Evolutionary conservation across 1,140 invertebrate genomes (phyloP).

Genomic region (Uloborus diversus): DNA sequence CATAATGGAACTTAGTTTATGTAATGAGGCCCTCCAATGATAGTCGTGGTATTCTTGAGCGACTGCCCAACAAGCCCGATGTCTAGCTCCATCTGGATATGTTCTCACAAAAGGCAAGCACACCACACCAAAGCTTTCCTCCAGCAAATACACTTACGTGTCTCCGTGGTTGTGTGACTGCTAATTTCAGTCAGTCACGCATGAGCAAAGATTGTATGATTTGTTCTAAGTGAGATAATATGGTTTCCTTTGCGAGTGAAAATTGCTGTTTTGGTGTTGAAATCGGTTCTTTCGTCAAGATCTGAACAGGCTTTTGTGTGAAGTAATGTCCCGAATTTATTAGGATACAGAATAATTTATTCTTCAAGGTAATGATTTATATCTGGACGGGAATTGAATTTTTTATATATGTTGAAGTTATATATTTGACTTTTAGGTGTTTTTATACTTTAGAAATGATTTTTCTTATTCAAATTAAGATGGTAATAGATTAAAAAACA

Average conservation of each 20-base stretch:
- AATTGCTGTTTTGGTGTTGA: slow-evolving; percentile 32
- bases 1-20: slow-evolving; percentile 52
- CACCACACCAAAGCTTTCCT: background rate
- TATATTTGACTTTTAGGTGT: no score
- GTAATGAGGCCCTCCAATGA: slow-evolving; percentile 41
- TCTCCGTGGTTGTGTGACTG: slow-evolving; percentile 42
- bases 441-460: no score
- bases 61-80: slow-evolving; percentile 1
- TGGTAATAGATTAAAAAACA: no score
- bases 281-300: slow-evolving; percentile 27
- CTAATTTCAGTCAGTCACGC: slow-evolving; percentile 43
- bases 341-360: background rate
- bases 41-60: slow-evolving; percentile 36
- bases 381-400: no score
- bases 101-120: slow-evolving; percentile 44
- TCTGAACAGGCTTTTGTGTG: slow-evolving; percentile 1
- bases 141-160: slow-evolving; percentile 30
- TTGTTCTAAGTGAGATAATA: slow-evolving; percentile 53
- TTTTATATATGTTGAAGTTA: no score
- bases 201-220: slow-evolving; percentile 42
- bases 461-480: no score
- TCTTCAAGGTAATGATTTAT: no score
- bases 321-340: background rate
- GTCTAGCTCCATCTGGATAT: slow-evolving; percentile 26
- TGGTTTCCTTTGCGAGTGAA: slow-evolving; percentile 19